Conservation (phyloP, 2,113 vertebrate genomes). For the Xyrauchen texanus region DNA sequence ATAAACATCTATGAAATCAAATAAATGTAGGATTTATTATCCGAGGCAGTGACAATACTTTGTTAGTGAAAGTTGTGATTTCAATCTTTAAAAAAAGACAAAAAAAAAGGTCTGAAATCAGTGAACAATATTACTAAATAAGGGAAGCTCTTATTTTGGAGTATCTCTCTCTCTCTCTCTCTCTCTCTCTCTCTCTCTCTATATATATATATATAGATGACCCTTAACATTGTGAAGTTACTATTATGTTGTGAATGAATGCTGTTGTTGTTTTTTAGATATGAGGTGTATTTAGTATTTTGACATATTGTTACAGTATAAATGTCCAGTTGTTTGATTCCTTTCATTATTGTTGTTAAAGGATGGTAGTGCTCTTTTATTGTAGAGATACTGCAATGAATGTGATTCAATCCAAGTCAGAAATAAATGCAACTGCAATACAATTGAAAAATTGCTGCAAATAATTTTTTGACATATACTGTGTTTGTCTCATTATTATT, state of each 20-base stretch:
- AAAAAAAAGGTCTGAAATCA: background rate
- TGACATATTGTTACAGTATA: conserved; percentile 58
- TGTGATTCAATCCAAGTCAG: conserved; percentile 71
- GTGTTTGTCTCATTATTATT: conserved; percentile 6
- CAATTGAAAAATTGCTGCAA: conserved; percentile 62
- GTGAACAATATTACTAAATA: conserved; percentile 28
- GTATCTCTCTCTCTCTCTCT: conserved; percentile 40
- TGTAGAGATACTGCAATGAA: conserved; percentile 77
- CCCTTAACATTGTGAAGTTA: conserved; percentile 43
- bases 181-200: background rate
- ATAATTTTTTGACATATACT: background rate
- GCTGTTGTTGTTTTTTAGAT: conserved; percentile 24
- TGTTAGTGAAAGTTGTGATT: background rate
- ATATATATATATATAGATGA: conserved; percentile 3
- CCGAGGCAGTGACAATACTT: background rate
- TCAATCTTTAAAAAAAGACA: background rate
- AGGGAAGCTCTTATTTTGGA: conserved; percentile 9
- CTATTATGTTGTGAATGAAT: conserved; percentile 53
- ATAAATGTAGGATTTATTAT: conserved; percentile 1
- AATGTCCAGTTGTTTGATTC: conserved; percentile 60
- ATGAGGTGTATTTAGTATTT: conserved; percentile 40
- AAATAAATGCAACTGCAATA: conserved; percentile 83
- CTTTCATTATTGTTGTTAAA: conserved; percentile 59
- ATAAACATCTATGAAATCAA: background rate
- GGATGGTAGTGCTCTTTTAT: conserved; percentile 66